A percentile compares a stretch with the other conserved stretches of the same genome.
phyloP scores from a whole-genome alignment of 2,797 vertebrate genomes.

The Sebastes hubbsi region DNA sequence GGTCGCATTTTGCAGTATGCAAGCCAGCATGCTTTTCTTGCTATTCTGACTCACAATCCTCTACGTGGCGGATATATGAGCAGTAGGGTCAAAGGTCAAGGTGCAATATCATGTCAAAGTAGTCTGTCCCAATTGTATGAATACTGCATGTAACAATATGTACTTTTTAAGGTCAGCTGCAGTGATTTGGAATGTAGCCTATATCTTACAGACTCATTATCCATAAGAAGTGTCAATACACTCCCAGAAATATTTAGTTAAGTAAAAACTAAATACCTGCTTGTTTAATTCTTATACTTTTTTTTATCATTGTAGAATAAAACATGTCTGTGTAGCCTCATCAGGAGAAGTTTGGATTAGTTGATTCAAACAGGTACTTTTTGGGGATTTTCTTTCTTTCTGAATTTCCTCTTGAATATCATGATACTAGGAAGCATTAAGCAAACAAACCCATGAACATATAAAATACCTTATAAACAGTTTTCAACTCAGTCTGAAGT shows the following conservation, averaged over 20 bases:
- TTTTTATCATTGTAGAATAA: neutral
- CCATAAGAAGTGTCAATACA: neutral
- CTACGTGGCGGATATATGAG: too few species aligned
- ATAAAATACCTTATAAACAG: neutral
- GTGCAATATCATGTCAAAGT: too few species aligned
- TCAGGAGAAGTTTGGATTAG: neutral
- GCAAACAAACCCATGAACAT: neutral
- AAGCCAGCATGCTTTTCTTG: too few species aligned
- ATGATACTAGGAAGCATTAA: neutral
- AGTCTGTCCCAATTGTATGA: too few species aligned
- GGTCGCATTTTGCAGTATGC: too few species aligned
- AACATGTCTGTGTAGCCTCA: neutral
- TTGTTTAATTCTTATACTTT: neutral
- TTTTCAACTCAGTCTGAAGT: neutral
- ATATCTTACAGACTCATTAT: neutral
- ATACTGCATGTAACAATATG: too few species aligned
- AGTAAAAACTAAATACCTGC: neutral
- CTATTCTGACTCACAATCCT: too few species aligned
- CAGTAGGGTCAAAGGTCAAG: too few species aligned
- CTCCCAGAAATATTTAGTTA: neutral
- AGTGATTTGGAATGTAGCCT: too few species aligned
- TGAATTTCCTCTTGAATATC: neutral
- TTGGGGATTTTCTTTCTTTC: neutral
- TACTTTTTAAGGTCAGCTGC: too few species aligned
- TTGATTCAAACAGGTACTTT: neutral